Evolutionary conservation across 2,888 invertebrate species (phyloP).

Genomic region (Clitarchus hookeri): DNA sequence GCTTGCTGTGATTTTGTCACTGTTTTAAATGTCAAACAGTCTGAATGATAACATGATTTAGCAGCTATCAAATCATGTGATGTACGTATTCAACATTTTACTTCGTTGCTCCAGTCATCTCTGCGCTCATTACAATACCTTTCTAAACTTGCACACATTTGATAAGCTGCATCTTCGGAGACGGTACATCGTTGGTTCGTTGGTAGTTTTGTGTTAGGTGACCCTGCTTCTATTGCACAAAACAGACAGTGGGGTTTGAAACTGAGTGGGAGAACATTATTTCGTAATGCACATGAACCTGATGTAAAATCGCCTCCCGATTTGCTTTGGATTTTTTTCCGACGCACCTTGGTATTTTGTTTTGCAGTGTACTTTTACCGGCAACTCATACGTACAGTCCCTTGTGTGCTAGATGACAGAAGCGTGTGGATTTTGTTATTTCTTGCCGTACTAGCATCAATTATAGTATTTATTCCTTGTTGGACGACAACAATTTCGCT

Average conservation of each 20-base stretch:
- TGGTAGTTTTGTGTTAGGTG: constrained; percentile 19
- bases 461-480: not conserved
- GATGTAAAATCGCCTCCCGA: not conserved
- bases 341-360: constrained; percentile 7
- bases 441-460: constrained; percentile 3
- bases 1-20: not conserved
- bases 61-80: constrained; percentile 6
- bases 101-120: not conserved
- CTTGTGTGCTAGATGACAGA: not conserved
- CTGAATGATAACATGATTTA: constrained; percentile 17
- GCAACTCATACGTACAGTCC: not conserved
- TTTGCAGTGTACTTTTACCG: constrained; percentile 15
- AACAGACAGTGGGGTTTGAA: constrained; percentile 16
- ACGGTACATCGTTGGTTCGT: not conserved
- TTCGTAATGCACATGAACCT: constrained; percentile 6
- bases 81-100: not conserved
- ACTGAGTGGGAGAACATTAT: not conserved
- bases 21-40: constrained; percentile 18
- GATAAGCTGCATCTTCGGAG: not conserved
- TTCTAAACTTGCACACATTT: constrained; percentile 19
- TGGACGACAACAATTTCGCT: not conserved
- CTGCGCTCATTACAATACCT: not conserved
- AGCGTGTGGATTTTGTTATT: constrained; percentile 1
- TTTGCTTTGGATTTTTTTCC: not conserved
- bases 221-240: constrained; percentile 16